Evolutionary conservation across 2,888 invertebrate species (phyloP).

Genomic region (Drosophila atripex): DNA sequence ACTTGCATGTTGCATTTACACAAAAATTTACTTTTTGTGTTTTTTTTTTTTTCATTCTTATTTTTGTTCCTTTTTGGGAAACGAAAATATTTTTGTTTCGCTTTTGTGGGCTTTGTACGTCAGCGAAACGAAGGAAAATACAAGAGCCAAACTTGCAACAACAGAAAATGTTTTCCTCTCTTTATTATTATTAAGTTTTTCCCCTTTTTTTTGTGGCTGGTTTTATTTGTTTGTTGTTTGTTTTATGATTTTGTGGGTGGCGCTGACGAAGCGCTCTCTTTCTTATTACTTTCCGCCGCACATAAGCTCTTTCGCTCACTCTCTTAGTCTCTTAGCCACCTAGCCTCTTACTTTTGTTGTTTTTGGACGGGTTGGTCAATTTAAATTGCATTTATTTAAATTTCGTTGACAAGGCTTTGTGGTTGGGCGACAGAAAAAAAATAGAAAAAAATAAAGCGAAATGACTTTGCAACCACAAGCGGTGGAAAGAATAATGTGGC

Average conservation of each 20-base stretch:
- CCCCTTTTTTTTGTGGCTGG: slow-evolving; percentile 1
- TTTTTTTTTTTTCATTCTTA: background rate
- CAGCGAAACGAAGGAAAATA: slow-evolving; percentile 30
- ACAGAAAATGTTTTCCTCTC: slow-evolving; percentile 24
- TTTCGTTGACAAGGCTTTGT: slow-evolving; percentile 44
- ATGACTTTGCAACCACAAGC: background rate
- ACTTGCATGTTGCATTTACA: slow-evolving; percentile 46
- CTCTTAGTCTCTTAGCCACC: slow-evolving; percentile 6
- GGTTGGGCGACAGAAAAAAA: slow-evolving; percentile 18
- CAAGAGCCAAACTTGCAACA: slow-evolving; percentile 24
- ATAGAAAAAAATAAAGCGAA: slow-evolving; percentile 17
- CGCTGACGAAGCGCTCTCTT: slow-evolving; percentile 24
- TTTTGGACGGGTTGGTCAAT: slow-evolving; percentile 33
- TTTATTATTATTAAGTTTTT: slow-evolving; percentile 32
- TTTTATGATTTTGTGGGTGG: slow-evolving; percentile 30
- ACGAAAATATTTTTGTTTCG: slow-evolving; percentile 50
- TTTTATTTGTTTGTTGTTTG: slow-evolving; percentile 24
- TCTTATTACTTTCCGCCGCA: background rate
- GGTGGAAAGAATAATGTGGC: background rate
- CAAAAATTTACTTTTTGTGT: slow-evolving; percentile 35
- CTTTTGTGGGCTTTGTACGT: slow-evolving; percentile 36
- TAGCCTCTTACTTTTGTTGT: slow-evolving; percentile 13
- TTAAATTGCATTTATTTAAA: slow-evolving; percentile 59
- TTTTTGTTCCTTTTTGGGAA: slow-evolving; percentile 7
- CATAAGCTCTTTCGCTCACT: slow-evolving; percentile 1